phyloP scores from a whole-genome alignment of 2,888 invertebrate genomes.

The Tinea pellionella region DNA sequence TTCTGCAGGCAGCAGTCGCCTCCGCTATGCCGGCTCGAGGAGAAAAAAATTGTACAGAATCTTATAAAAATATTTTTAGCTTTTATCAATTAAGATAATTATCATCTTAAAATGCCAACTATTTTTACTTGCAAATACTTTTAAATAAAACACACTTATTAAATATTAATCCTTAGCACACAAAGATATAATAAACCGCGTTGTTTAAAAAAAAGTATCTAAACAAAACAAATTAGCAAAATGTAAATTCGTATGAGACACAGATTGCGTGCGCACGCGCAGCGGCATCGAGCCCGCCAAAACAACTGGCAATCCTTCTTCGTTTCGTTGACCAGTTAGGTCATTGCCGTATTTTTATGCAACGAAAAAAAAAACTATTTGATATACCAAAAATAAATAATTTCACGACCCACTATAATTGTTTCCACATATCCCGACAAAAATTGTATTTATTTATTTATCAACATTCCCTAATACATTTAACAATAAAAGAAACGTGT shows the following conservation, averaged over 20 bases:
- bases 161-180: not conserved
- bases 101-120: too few relatives aligned
- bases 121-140: not conserved
- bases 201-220: not conserved
- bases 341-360: conserved; percentile 34
- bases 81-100: too few relatives aligned
- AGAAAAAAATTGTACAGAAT: too few relatives aligned
- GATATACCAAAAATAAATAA: conserved; percentile 4
- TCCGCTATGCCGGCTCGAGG: too few relatives aligned
- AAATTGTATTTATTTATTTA: not conserved
- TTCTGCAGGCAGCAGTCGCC: too few relatives aligned
- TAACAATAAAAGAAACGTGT: too few relatives aligned
- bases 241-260: conserved; percentile 22
- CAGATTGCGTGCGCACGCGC: conserved; percentile 37
- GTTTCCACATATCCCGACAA: conserved; percentile 8
- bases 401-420: not conserved
- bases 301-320: conserved; percentile 57
- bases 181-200: not conserved
- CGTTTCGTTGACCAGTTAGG: conserved; percentile 47
- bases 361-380: conserved; percentile 16
- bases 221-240: conserved; percentile 19
- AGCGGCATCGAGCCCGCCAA: conserved; percentile 39
- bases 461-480: too few relatives aligned
- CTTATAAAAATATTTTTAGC: too few relatives aligned
- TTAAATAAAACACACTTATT: not conserved